Conservation (phyloP, 1,140 invertebrate species). For the Phortica variegata region DNA sequence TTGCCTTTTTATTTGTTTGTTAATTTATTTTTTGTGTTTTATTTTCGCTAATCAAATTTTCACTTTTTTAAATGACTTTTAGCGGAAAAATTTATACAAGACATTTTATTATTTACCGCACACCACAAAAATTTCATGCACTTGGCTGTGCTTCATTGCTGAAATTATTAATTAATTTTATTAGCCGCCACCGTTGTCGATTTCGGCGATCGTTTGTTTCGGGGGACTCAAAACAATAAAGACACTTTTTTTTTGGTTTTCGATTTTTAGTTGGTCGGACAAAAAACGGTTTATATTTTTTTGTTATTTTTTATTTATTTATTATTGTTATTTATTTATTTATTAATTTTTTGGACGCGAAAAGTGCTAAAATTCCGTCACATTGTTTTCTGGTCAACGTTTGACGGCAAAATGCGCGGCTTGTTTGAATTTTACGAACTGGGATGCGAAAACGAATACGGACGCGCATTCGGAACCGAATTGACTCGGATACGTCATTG, state of each 20-base stretch:
- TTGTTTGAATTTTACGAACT: slow-evolving; percentile 19
- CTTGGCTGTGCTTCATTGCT: neutral
- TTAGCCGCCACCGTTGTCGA: too few relatives aligned
- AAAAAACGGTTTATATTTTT: too few relatives aligned
- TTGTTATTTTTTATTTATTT: neutral
- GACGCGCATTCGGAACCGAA: slow-evolving; percentile 4
- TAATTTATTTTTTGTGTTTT: slow-evolving; percentile 7
- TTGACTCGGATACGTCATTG: slow-evolving; percentile 10
- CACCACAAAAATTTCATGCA: slow-evolving; percentile 25
- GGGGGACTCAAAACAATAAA: too few relatives aligned
- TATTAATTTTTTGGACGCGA: slow-evolving; percentile 8
- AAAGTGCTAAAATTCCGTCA: slow-evolving; percentile 34
- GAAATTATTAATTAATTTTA: too few relatives aligned
- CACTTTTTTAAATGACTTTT: slow-evolving; percentile 48
- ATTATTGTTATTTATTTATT: slow-evolving; percentile 8
- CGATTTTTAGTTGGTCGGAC: too few relatives aligned
- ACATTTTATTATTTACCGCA: slow-evolving; percentile 41
- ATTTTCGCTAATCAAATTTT: slow-evolving; percentile 48
- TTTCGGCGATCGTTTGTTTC: too few relatives aligned
- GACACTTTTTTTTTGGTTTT: too few relatives aligned
- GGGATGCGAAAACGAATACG: slow-evolving; percentile 1
- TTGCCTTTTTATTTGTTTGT: too few relatives aligned
- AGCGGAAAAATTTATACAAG: slow-evolving; percentile 18
- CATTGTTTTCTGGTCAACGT: slow-evolving; percentile 38
- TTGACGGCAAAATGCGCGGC: slow-evolving; percentile 49